A percentile compares a stretch with the other conserved stretches of the same genome.
These are phyloP conservation scores for Zosterops borbonicus DNA, from an alignment of 2,113 vertebrate species.

Conservation along the genomic window DNA sequence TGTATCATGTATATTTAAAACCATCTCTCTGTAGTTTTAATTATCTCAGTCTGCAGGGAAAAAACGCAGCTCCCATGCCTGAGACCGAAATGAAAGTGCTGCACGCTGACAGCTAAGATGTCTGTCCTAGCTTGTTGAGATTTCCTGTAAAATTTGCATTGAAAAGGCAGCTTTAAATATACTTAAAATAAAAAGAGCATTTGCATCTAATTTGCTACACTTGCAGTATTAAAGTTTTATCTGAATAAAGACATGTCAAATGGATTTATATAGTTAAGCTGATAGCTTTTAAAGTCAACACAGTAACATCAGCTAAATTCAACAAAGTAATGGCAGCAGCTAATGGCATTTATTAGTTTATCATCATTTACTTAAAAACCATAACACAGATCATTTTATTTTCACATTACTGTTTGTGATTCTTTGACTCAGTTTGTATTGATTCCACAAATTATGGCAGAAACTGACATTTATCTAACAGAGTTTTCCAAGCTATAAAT, in stretches of 20 bases:
- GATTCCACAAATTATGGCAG: conserved; percentile 51
- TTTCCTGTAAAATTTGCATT: conserved; percentile 86
- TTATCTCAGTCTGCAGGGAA: conserved; percentile 84
- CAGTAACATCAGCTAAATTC: conserved; percentile 75
- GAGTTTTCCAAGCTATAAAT: conserved; percentile 46
- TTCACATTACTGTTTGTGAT: conserved; percentile 66
- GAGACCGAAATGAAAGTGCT: conserved; percentile 76
- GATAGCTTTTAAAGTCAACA: conserved; percentile 86
- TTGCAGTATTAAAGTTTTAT: conserved; percentile 95
- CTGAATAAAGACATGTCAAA: conserved; percentile 97
- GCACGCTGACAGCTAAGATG: conserved; percentile 81
- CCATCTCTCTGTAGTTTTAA: conserved; percentile 83
- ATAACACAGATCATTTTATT: conserved; percentile 77
- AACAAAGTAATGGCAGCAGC: conserved; percentile 79
- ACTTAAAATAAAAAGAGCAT: conserved; percentile 95
- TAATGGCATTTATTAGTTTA: conserved; percentile 86
- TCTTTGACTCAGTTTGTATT: conserved; percentile 60
- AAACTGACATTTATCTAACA: conserved; percentile 54
- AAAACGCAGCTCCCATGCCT: conserved; percentile 71
- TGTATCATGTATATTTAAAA: conserved; percentile 82
- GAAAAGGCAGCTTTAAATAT: conserved; percentile 92
- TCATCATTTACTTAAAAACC: conserved; percentile 88
- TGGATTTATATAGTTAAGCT: conserved; percentile 92
- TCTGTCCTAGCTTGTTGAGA: conserved; percentile 89
- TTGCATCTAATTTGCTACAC: conserved; percentile 97